Base-by-base conservation (phyloP, 2,888 invertebrate species). In the Tenthredo amoena region DNA sequence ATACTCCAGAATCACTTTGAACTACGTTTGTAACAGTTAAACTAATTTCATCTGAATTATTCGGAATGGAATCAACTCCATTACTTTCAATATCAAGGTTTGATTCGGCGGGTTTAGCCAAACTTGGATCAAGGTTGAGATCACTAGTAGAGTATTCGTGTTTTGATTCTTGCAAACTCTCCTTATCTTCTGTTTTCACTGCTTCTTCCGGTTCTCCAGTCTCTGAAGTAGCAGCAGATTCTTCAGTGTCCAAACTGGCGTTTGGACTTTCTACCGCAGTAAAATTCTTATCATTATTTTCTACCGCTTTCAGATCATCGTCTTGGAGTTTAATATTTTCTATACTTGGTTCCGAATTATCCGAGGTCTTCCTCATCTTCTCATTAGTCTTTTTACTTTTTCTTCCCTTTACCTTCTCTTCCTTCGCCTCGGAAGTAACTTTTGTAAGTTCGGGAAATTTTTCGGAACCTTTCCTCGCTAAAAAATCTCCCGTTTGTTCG, bases 401-500 rank as follows among this genome's bases (percentile, higher is more conserved):
- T 87, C 86, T 89, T 84, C 87, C 87, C 86, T 88, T 90, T 81
- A 74, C 85, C 84, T 85, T 87, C 86, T 88, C 88, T 47, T 86
- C 87, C 84, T 87, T 89, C 74, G 87, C 88, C 87, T 89, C 90
- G 68, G 86, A 85, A 87, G 86, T 88, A 84, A 87, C 71, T 87
- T 88, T 90, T 85, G 81, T 79, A 26, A 82, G 81, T 79, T 90
- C 90, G 84, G 87, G 87, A 72, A 86, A 86, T 43, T 87, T 89
- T 88, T 89, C 89, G 86, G 84, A 84, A 83, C 85, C 86, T 37
- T 87, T 86, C 81, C 86, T 87, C 34, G 87, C 87, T 86, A 90
- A 89, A 89, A 90, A 89, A 88, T 90, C 89, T 82, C 65, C 87
- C 5, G 89, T 83, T 68, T 85, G 83, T 85, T 91, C 89, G n/a